phyloP scores from a whole-genome alignment of 2,797 vertebrate species.

The Gymnoscopelus microlampas region DNA sequence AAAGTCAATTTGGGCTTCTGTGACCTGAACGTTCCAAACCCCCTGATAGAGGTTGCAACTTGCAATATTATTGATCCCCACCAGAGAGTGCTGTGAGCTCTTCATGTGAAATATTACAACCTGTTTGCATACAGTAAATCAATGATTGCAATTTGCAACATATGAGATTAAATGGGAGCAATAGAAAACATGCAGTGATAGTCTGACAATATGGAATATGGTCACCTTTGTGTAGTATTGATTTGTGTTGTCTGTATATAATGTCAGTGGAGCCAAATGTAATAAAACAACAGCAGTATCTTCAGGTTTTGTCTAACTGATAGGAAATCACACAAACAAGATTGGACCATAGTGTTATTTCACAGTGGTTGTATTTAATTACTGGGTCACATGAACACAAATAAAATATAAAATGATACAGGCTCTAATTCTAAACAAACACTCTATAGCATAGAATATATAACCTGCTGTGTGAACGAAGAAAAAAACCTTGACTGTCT shows the following conservation, averaged over 20 bases:
- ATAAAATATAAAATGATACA: conserved; percentile 51
- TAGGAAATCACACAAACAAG: background rate
- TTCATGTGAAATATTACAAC: background rate
- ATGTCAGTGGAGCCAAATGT: no score
- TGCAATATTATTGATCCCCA: conserved; percentile 24
- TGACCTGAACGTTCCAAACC: no score
- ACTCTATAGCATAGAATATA: conserved; percentile 11
- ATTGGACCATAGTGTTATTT: background rate
- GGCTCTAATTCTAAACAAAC: conserved; percentile 29
- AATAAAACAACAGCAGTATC: no score
- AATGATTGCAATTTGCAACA: no score
- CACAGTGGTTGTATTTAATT: conserved; percentile 51
- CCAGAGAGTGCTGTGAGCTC: conserved; percentile 30
- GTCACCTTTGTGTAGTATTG: no score
- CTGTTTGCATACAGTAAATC: no score
- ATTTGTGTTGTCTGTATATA: no score
- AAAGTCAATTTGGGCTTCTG: no score
- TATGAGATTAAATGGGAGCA: no score
- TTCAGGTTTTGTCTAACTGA: background rate
- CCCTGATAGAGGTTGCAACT: background rate
- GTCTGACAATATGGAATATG: no score
- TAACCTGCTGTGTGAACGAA: conserved; percentile 8
- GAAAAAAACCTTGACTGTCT: background rate
- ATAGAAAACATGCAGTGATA: no score
- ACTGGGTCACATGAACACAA: conserved; percentile 39